Percentiles rank a stretch among this genome's conserved stretches.
Evolutionary conservation across 1,140 invertebrate genomes (phyloP).

Genomic region (Panagrolaimus sp.): DNA sequence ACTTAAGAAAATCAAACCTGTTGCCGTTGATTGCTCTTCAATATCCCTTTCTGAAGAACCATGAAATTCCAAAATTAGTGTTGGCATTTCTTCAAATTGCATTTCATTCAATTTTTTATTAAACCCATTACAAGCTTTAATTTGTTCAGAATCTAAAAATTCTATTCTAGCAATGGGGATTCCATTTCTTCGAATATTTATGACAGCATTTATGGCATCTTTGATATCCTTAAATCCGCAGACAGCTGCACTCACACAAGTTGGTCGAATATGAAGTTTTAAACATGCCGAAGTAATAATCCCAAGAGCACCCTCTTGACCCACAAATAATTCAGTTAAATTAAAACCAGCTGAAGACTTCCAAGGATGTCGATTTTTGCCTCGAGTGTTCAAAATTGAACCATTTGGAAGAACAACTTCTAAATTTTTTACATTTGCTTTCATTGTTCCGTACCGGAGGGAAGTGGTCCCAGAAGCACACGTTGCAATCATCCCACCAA

Average conservation of each 20-base stretch:
- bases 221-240: slow-evolving; percentile 63
- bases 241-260: slow-evolving; percentile 63
- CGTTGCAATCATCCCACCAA: slow-evolving; percentile 66
- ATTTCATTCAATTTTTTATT: slow-evolving; percentile 54
- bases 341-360: slow-evolving; percentile 67
- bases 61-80: slow-evolving; percentile 66
- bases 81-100: slow-evolving; percentile 60
- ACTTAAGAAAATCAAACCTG: slow-evolving; percentile 58
- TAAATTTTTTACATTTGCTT: slow-evolving; percentile 65
- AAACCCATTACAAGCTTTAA: slow-evolving; percentile 63
- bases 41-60: slow-evolving; percentile 61
- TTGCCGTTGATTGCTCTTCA: slow-evolving; percentile 61
- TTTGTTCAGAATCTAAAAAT: slow-evolving; percentile 64
- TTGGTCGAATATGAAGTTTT: slow-evolving; percentile 63
- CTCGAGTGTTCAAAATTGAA: slow-evolving; percentile 64
- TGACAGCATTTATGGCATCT: slow-evolving; percentile 63
- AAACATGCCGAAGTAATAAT: slow-evolving; percentile 65
- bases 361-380: slow-evolving; percentile 61
- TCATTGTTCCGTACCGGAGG: slow-evolving; percentile 66
- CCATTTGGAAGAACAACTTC: slow-evolving; percentile 66
- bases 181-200: slow-evolving; percentile 63
- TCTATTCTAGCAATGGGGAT: slow-evolving; percentile 65
- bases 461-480: slow-evolving; percentile 66
- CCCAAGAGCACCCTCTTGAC: slow-evolving; percentile 66
- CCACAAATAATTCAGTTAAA: slow-evolving; percentile 66